phyloP scores from a whole-genome alignment of 2,888 invertebrate genomes.

The Rapana venosa region DNA sequence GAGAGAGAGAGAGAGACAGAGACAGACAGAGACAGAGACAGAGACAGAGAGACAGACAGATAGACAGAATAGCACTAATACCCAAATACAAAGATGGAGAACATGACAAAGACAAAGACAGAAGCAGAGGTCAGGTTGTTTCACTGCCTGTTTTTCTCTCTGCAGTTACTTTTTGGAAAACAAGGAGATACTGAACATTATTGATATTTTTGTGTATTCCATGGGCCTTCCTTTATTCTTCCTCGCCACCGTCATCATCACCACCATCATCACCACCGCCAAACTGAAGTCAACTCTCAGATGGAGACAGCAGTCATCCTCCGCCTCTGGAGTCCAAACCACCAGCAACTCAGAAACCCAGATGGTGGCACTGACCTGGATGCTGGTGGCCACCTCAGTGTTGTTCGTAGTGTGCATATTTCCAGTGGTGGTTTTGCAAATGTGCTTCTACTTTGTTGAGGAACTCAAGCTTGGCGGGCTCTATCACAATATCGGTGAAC shows the following conservation, averaged over 20 bases:
- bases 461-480: neutral
- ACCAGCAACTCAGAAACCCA: neutral
- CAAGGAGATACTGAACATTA: conserved; percentile 4
- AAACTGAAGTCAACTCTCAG: neutral
- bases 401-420: neutral
- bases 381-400: conserved; percentile 21
- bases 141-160: neutral
- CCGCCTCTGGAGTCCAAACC: neutral
- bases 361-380: conserved; percentile 13
- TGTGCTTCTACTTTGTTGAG: neutral
- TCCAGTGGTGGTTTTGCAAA: neutral
- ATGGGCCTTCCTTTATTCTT: neutral
- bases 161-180: conserved; percentile 20
- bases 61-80: no score
- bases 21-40: no score
- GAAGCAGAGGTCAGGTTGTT: neutral
- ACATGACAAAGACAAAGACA: neutral
- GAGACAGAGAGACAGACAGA: no score
- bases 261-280: neutral
- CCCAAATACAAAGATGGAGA: no score
- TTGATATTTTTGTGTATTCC: conserved; percentile 15
- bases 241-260: conserved; percentile 1
- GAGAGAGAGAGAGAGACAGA: no score
- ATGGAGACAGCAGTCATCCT: neutral
- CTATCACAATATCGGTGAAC: neutral